Evolutionary conservation across 2,113 vertebrate species (phyloP).

Genomic region (Cettia cetti): DNA sequence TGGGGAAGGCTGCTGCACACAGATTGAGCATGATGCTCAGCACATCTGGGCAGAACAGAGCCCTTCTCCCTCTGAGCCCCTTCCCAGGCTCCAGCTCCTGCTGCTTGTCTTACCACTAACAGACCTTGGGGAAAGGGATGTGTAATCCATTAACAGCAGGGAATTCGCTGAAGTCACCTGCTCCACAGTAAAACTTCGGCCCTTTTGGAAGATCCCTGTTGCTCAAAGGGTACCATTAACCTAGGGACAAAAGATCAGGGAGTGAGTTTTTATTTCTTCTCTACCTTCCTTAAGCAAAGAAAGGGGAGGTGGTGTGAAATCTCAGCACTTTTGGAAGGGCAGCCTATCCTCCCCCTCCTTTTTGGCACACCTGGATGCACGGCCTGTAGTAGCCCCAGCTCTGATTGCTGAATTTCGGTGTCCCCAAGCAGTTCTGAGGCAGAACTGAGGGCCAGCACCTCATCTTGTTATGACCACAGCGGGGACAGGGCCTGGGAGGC

Average conservation of each 20-base stretch:
- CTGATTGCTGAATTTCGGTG: background rate
- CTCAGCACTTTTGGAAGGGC: conserved; percentile 1
- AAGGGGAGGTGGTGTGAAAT: background rate
- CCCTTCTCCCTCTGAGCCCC: background rate
- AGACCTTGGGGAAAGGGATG: background rate
- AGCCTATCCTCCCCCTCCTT: background rate
- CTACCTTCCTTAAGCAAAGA: background rate
- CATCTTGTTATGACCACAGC: accelerated
- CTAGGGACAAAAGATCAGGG: background rate
- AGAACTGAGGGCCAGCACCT: background rate
- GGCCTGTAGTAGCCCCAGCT: background rate
- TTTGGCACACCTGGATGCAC: background rate
- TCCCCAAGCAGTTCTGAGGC: background rate
- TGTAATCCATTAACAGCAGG: conserved; percentile 18
- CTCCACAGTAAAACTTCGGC: background rate
- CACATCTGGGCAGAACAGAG: background rate
- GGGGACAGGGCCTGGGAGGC: background rate
- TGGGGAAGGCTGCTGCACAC: background rate
- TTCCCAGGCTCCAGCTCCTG: background rate
- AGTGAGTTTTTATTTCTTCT: background rate
- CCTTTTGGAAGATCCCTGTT: background rate
- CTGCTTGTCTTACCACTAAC: background rate
- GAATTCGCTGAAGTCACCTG: background rate
- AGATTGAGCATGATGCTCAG: background rate
- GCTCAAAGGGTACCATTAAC: conserved; percentile 2